Evolutionary conservation across 2,113 vertebrate species (phyloP), one percentile per base, ranked within the genome.

Genomic region (Pica pica): DNA sequence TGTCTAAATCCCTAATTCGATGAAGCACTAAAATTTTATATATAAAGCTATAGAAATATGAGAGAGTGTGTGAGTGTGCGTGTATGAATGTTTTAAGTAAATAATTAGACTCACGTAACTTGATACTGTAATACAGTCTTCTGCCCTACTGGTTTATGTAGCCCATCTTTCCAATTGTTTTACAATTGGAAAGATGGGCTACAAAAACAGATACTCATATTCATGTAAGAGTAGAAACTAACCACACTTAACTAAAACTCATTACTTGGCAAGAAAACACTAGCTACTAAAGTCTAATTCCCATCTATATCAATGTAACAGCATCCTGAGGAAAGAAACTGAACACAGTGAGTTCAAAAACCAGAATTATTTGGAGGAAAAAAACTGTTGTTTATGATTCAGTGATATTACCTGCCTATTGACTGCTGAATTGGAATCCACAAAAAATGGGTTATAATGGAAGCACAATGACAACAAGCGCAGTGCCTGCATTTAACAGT

Each of bases 1-100:
- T 77, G 17, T 30, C 19, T 71, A 83, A 82, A 60, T 44, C 16
- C 11, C 18, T 64, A 79, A 50, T 61, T 83, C 7, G 8, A 52
- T 31, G 11, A 56, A 15, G 3, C 8, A 27, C 11, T 65, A 37
- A 31, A 16, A 57, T 37, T 63, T 70, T 80, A 28, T 21, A 9
- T 31, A 42, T 20, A 27, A 14, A 42, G 27, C 6, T 23, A 49
- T 12, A 64, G 44, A 65, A 49, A 44, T 23, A 27, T 13, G n/a
- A 26, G 4, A 5, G 6, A 8, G 3, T 15, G 7, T 9, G 2
- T 49, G 11, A 41, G 10, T 74, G 6, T 35, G 2, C 28, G 11
- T 23, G 5, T 22, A 30, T 30, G 13, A 61, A 27, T 28, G 64
- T 44, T 75, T 78, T 52, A 87, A 65, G 13, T 6, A 59, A 83